Percentiles rank a stretch among this genome's conserved stretches.
These are phyloP conservation scores for Epinotia ramella DNA, from an alignment of 2,888 invertebrate genomes.

Conservation along the genomic window DNA sequence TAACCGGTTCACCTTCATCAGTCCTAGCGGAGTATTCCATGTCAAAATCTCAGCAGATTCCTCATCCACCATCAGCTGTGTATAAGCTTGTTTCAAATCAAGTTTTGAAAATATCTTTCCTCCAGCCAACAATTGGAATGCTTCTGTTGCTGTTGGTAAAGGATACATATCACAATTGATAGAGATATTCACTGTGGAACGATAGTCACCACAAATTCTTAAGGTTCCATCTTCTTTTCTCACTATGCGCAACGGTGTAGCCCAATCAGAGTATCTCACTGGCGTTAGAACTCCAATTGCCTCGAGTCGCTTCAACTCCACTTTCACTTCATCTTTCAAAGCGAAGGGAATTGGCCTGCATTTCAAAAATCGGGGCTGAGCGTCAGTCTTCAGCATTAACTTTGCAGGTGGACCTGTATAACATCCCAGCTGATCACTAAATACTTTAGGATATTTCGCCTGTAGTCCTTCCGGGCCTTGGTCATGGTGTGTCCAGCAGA, in stretches of 20 bases:
- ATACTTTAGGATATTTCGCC: neutral
- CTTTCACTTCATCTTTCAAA: slow-evolving; percentile 39
- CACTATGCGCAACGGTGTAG: slow-evolving; percentile 42
- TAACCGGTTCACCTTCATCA: slow-evolving; percentile 49
- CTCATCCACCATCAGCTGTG: slow-evolving; percentile 46
- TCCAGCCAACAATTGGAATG: slow-evolving; percentile 46
- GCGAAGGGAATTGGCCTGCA: neutral
- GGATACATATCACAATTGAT: slow-evolving; percentile 47
- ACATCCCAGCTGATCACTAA: neutral
- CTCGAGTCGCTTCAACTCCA: slow-evolving; percentile 40
- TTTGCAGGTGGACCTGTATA: neutral
- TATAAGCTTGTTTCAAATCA: slow-evolving; percentile 50
- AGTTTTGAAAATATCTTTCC: slow-evolving; percentile 48
- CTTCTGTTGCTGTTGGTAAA: slow-evolving; percentile 46
- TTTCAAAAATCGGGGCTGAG: neutral
- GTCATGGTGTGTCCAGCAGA: neutral
- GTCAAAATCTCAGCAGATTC: slow-evolving; percentile 48
- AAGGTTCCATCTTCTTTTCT: slow-evolving; percentile 45
- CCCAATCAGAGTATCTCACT: slow-evolving; percentile 46
- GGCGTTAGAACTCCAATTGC: slow-evolving; percentile 39
- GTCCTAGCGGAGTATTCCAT: slow-evolving; percentile 47
- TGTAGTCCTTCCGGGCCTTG: neutral
- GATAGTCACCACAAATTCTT: slow-evolving; percentile 46
- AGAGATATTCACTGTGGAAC: slow-evolving; percentile 48
- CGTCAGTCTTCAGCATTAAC: neutral